Percentiles rank a stretch among this genome's conserved stretches.
Evolutionary conservation across 2,888 invertebrate species (phyloP).

Genomic region (Calameuta filiformis): DNA sequence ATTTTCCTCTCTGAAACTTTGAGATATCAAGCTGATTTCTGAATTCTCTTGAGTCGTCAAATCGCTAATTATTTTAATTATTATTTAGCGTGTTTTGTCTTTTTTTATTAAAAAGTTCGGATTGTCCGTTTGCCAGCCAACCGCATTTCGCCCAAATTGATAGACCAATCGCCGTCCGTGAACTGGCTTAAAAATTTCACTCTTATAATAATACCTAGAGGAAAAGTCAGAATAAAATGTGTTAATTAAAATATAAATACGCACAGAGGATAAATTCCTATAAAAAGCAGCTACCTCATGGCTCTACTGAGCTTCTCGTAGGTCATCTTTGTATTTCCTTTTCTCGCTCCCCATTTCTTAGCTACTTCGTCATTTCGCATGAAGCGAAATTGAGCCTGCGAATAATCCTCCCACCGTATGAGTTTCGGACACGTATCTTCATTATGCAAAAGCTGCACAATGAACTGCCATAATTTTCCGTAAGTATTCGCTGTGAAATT

Average conservation of each 20-base stretch:
- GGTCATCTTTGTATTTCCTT: slow-evolving; percentile 90
- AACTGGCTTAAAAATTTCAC: slow-evolving; percentile 79
- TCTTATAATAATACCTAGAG: slow-evolving; percentile 82
- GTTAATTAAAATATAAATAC: background rate
- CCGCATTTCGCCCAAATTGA: slow-evolving; percentile 84
- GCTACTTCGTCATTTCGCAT: slow-evolving; percentile 89
- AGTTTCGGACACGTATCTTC: slow-evolving; percentile 81
- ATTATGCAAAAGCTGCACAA: slow-evolving; percentile 82
- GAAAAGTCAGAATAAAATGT: background rate
- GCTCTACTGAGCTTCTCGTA: slow-evolving; percentile 93
- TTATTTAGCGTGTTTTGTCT: background rate
- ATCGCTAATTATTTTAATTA: background rate
- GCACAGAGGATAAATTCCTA: background rate
- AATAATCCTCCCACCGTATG: slow-evolving; percentile 89
- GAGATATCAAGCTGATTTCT: background rate
- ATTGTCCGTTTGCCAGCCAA: slow-evolving; percentile 78
- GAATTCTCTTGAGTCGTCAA: background rate
- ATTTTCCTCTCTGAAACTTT: background rate
- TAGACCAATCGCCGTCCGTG: slow-evolving; percentile 82
- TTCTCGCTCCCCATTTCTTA: slow-evolving; percentile 86
- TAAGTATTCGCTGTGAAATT: slow-evolving; percentile 48
- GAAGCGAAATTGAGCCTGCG: slow-evolving; percentile 87
- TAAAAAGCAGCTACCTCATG: slow-evolving; percentile 73
- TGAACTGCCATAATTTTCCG: slow-evolving; percentile 82
- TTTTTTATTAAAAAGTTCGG: slow-evolving; percentile 66